Evolutionary conservation across 2,797 vertebrate species (phyloP).

Genomic region (Pantherophis alleghaniensis): DNA sequence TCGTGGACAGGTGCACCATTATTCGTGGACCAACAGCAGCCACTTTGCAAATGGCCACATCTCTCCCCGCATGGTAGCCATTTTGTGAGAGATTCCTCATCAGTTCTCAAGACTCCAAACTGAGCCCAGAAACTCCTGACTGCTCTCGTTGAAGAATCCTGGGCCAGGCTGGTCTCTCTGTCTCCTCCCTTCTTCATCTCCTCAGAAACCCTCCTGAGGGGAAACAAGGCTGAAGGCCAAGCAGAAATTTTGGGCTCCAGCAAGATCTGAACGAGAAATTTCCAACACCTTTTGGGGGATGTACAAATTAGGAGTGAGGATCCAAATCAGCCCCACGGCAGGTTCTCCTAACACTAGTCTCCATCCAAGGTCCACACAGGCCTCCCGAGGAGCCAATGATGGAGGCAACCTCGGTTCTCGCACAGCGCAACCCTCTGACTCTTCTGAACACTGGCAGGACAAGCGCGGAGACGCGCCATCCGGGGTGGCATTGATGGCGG

Average conservation of each 20-base stretch:
- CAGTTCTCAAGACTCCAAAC: not conserved
- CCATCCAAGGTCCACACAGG: not conserved
- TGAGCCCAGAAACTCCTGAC: not conserved
- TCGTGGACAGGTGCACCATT: not conserved
- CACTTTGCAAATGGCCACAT: not conserved
- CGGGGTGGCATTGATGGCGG: not conserved
- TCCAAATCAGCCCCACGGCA: not conserved
- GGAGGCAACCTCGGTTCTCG: constrained; percentile 55
- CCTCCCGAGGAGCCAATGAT: not conserved
- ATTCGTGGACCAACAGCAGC: not conserved
- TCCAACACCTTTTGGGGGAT: not conserved
- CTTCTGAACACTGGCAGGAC: constrained; percentile 53
- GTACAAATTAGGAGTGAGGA: not conserved
- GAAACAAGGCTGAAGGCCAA: not conserved
- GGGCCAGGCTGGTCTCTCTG: not conserved
- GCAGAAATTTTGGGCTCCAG: not conserved
- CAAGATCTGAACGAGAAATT: not conserved
- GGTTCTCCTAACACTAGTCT: not conserved
- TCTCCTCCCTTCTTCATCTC: not conserved
- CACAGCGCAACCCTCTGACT: constrained; percentile 47
- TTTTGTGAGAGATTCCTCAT: not conserved
- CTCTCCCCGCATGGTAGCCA: not conserved
- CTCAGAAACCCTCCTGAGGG: not conserved
- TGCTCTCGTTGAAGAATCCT: not conserved
- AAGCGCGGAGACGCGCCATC: constrained; percentile 73